Evolutionary conservation across 1,140 invertebrate species (phyloP).

Genomic region (Drosophila seguyi): DNA sequence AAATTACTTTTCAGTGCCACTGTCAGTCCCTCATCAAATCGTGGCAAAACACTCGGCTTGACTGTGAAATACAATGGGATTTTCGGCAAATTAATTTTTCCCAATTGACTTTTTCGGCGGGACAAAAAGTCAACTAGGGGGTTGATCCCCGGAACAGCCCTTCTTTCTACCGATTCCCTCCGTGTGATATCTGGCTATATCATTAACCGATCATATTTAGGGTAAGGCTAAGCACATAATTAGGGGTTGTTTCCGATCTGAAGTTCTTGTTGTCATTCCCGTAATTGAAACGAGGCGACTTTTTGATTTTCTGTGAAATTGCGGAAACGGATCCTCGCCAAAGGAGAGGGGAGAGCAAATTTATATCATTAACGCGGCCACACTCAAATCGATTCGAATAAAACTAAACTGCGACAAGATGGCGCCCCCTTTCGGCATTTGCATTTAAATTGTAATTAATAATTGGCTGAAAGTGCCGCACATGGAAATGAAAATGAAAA

Average conservation of each 20-base stretch:
- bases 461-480: conserved; percentile 36
- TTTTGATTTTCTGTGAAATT: conserved; percentile 68
- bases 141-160: conserved; percentile 50
- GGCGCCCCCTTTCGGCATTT: conserved; percentile 48
- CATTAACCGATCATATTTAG: conserved; percentile 84
- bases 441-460: conserved; percentile 78
- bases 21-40: conserved; percentile 84
- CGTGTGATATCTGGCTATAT: conserved; percentile 42
- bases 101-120: conserved; percentile 77
- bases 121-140: conserved; percentile 66
- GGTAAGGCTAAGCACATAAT: conserved; percentile 73
- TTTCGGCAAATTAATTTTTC: conserved; percentile 81
- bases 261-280: conserved; percentile 53
- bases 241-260: conserved; percentile 71
- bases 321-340: conserved; percentile 1
- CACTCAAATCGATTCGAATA: conserved; percentile 52
- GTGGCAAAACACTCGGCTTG: conserved; percentile 76
- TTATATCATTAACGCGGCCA: conserved; percentile 53
- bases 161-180: conserved; percentile 9
- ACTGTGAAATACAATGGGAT: conserved; percentile 66
- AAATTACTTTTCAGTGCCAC: conserved; percentile 84
- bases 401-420: conserved; percentile 49
- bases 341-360: not conserved
- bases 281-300: conserved; percentile 39
- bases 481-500: conserved; percentile 56